Evolutionary conservation across 1,140 invertebrate species (phyloP).

Genomic region (Hesperophylax magnus): DNA sequence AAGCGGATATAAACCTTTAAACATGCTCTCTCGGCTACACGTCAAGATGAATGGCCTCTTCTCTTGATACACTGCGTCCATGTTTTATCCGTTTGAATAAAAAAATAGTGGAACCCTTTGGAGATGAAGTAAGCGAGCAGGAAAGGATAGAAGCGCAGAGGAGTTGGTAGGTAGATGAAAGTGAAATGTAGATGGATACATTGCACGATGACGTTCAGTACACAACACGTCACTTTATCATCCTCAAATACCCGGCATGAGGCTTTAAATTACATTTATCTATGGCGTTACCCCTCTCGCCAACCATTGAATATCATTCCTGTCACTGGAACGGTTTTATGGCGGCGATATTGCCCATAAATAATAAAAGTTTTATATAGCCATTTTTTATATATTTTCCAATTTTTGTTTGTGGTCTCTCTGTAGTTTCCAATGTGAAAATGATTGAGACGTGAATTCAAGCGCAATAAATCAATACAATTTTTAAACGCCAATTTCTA

Average conservation of each 20-base stretch:
- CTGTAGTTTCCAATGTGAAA: too few species aligned
- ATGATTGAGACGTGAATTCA: too few species aligned
- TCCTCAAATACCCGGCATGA: constrained; percentile 48
- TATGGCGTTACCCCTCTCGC: not conserved
- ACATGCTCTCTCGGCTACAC: constrained; percentile 42
- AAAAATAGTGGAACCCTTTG: constrained; percentile 44
- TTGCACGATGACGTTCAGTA: constrained; percentile 48
- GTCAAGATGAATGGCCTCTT: constrained; percentile 48
- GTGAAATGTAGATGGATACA: constrained; percentile 49
- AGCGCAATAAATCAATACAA: too few species aligned
- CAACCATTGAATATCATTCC: constrained; percentile 16
- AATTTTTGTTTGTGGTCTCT: too few species aligned
- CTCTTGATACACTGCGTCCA: constrained; percentile 51
- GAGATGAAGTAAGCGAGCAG: constrained; percentile 35
- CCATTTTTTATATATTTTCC: too few species aligned
- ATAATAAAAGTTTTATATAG: too few species aligned
- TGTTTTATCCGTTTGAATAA: constrained; percentile 53
- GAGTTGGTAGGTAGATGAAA: not conserved
- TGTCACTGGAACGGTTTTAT: not conserved
- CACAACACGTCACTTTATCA: constrained; percentile 54
- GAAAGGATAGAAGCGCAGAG: not conserved
- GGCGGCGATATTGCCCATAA: too few species aligned
- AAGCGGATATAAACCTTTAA: constrained; percentile 53
- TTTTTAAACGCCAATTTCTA: too few species aligned
- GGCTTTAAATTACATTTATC: constrained; percentile 52